Evolutionary conservation across 2,888 invertebrate species (phyloP), one percentile per base, ranked within the genome.

Genomic region (Blera fallax): DNA sequence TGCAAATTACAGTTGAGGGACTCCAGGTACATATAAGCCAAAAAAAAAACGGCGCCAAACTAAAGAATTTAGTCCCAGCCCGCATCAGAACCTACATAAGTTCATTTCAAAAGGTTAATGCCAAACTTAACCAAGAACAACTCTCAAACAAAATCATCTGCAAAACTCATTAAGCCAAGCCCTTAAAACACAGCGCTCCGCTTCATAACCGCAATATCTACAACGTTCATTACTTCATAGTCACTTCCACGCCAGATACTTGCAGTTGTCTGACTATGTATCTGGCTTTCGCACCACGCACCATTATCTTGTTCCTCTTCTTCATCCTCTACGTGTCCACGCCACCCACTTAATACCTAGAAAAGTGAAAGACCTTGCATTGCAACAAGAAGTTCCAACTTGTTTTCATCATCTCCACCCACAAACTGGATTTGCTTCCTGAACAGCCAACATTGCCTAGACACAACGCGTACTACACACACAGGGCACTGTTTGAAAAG

Each of bases 381-480:
- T 69, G n/a, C 48, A 70, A 69, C 64, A 64, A 84, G 79, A 62
- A 84, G 73, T 64, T 74, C 79, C 74, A 84, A 79, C 84, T 76
- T 76, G 74, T 80, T 84, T 40, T 80, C 81, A 73, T 58, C 82
- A 72, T 72, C 70, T 76, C 80, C 84, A 80, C 84, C 84, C 84
- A 84, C 84, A 84, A 80, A 84, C 84, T 80, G 80, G 80, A 80
- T 74, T 84, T 45, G 74, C 74, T 80, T 80, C 80, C 84, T 84
- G 84, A 76, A 80, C 74, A 69, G 29, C 48, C 80, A 58, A 84
- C 64, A 74, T n/a, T 62, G 64, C 50, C 62, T 16, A 58, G 52
- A 67, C 70, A 67, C 70, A 34, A 37, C 76, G 24, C 37, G 24
- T 45, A 27, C 45, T 24, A 24, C 24, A 24, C 24, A 24, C 24